These are phyloP conservation scores for Sminthopsis crassicaudata DNA, from an alignment of 2,113 vertebrate species.

Conservation along the genomic window DNA sequence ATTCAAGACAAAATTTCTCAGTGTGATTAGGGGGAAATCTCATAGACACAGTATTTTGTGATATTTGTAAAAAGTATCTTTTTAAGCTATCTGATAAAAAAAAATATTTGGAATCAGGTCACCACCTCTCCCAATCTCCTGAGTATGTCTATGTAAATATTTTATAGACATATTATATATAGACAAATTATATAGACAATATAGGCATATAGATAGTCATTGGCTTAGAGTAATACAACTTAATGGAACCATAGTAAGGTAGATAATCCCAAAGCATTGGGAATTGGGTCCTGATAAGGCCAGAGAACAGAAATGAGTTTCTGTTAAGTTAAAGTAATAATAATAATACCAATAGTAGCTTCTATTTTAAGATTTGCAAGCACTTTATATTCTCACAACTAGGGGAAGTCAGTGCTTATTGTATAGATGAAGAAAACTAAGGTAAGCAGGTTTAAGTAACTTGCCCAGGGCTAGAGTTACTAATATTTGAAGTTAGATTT, in stretches of 20 bases:
- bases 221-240: background rate
- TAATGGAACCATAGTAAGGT: background rate
- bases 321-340: background rate
- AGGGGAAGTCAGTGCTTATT: slow-evolving; percentile 20
- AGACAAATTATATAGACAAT: background rate
- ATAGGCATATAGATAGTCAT: background rate
- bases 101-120: background rate
- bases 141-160: too few species aligned
- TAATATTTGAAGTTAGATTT: background rate
- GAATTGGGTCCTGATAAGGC: background rate
- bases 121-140: background rate
- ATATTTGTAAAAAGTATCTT: background rate
- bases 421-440: slow-evolving; percentile 18
- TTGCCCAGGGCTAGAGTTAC: background rate
- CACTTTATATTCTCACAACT: background rate
- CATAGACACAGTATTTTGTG: background rate
- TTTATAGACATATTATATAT: background rate
- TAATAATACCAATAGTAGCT: background rate
- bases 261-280: background rate
- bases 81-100: background rate
- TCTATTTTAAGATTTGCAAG: background rate
- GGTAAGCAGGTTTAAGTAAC: background rate
- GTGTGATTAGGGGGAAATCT: background rate
- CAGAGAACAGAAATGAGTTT: background rate
- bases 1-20: slow-evolving; percentile 13